Percentiles rank a stretch among this genome's conserved stretches.
phyloP scores from a whole-genome alignment of 2,888 invertebrate genomes.

The Acleris holmiana region DNA sequence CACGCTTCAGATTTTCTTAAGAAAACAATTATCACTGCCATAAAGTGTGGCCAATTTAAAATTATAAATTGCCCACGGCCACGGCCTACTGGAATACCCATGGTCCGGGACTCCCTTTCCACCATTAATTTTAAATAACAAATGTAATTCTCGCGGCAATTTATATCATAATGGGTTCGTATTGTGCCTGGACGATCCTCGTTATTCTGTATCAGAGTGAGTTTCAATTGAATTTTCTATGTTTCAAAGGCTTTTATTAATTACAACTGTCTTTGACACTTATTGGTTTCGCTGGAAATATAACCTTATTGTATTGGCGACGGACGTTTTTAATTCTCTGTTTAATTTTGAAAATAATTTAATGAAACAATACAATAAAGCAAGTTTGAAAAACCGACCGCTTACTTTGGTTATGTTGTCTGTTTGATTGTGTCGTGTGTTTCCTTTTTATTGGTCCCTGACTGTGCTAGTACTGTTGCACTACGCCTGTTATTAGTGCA shows the following conservation, averaged over 20 bases:
- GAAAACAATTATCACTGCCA: no score
- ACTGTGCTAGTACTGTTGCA: no score
- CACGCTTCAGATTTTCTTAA: no score
- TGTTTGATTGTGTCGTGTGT: no score
- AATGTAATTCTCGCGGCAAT: conserved; percentile 38
- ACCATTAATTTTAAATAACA: conserved; percentile 27
- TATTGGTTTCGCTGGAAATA: neutral
- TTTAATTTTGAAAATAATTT: no score
- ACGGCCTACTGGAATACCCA: conserved; percentile 59
- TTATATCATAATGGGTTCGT: conserved; percentile 56
- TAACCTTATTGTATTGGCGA: neutral
- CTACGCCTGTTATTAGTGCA: no score
- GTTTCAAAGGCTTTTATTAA: conserved; percentile 3
- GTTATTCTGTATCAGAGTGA: conserved; percentile 69
- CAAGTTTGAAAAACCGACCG: no score
- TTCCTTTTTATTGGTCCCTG: no score
- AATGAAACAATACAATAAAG: no score
- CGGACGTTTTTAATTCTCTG: neutral
- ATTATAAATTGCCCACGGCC: conserved; percentile 19
- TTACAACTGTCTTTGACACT: conserved; percentile 2
- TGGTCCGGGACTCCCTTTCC: conserved; percentile 7
- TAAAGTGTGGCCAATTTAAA: no score
- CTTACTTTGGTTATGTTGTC: no score
- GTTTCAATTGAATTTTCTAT: conserved; percentile 42
- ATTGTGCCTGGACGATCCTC: conserved; percentile 61